Conservation (phyloP, 2,888 invertebrate genomes). For the Tetragonula carbonaria region DNA sequence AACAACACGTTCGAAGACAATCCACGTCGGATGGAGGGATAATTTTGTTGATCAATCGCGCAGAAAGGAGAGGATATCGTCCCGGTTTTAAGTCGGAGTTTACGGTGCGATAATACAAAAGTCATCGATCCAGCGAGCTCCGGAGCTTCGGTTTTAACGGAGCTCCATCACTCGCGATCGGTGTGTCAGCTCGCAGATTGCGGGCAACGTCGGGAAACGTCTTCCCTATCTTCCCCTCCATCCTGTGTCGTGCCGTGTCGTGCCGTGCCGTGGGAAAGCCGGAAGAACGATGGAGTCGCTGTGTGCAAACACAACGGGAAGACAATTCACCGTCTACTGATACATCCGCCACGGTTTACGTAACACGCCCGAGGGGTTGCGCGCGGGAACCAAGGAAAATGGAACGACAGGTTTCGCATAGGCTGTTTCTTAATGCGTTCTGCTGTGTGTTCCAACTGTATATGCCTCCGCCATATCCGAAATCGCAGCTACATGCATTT, state of each 20-base stretch:
- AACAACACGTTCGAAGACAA: background rate
- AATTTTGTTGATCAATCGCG: constrained; percentile 23
- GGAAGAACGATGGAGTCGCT: constrained; percentile 32
- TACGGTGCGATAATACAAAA: constrained; percentile 7
- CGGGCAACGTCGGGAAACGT: constrained; percentile 5
- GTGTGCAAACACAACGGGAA: constrained; percentile 53
- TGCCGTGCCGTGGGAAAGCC: background rate
- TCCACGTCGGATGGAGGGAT: background rate
- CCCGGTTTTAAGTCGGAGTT: background rate
- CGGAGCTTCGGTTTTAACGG: background rate
- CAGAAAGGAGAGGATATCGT: constrained; percentile 2
- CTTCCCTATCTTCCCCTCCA: constrained; percentile 26
- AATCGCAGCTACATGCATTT: background rate
- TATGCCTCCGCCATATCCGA: background rate
- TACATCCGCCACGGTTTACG: constrained; percentile 63
- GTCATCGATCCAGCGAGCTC: constrained; percentile 43
- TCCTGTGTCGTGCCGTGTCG: background rate
- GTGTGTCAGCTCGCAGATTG: constrained; percentile 48
- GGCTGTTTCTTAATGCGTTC: constrained; percentile 5
- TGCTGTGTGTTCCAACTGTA: background rate
- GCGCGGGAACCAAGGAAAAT: constrained; percentile 15
- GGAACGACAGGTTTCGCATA: background rate
- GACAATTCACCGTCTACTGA: constrained; percentile 63
- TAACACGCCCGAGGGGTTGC: constrained; percentile 34
- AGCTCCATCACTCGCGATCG: constrained; percentile 32